These are phyloP conservation scores for Brachionus koreanus DNA, from an alignment of 1,140 invertebrate species.

Conservation along the genomic window DNA sequence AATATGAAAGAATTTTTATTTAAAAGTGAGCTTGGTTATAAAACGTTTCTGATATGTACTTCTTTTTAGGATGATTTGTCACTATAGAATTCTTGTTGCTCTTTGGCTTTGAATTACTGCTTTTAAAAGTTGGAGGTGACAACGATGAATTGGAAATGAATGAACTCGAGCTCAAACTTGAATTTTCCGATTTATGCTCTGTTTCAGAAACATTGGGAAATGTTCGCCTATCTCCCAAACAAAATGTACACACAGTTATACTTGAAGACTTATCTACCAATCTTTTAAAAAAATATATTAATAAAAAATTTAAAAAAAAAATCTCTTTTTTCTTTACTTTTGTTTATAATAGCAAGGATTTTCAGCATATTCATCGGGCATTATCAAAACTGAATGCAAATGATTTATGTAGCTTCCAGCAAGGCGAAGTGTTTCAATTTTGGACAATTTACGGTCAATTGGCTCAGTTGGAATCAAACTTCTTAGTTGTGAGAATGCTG, in stretches of 20 bases:
- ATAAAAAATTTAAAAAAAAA: neutral
- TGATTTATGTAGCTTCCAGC: slow-evolving; percentile 61
- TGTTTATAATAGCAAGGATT: slow-evolving; percentile 39
- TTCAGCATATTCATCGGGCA: slow-evolving; percentile 18
- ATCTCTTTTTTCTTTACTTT: neutral
- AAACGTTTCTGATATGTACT: neutral
- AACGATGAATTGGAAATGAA: neutral
- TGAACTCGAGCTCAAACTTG: neutral
- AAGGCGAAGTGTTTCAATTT: slow-evolving; percentile 62
- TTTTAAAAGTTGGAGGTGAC: neutral
- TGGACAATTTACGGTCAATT: slow-evolving; percentile 79
- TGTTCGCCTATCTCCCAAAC: slow-evolving; percentile 31
- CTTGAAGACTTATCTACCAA: slow-evolving; percentile 7
- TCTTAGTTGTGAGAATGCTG: slow-evolving; percentile 80
- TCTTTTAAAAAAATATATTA: neutral
- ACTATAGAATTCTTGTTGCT: neutral
- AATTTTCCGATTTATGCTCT: neutral
- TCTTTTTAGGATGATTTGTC: neutral
- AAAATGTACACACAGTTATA: slow-evolving; percentile 41
- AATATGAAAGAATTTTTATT: neutral
- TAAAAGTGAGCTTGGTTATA: neutral
- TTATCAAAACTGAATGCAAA: slow-evolving; percentile 28
- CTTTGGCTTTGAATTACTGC: neutral
- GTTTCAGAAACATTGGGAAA: neutral
- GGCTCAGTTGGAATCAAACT: slow-evolving; percentile 93